These are phyloP conservation scores for Pachycephus smyrnensis DNA, from an alignment of 2,888 invertebrate genomes.

Conservation along the genomic window DNA sequence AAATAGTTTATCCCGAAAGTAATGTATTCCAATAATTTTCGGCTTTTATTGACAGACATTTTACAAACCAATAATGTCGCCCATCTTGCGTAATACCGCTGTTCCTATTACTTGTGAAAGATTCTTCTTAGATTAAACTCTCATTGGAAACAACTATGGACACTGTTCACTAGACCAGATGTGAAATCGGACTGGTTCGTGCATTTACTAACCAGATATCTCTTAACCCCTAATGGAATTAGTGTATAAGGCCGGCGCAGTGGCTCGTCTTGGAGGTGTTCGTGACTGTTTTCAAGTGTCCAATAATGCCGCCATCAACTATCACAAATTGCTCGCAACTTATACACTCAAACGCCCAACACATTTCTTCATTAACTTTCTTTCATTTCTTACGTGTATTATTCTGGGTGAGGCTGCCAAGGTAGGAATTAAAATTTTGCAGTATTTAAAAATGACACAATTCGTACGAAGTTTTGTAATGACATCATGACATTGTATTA, in stretches of 20 bases:
- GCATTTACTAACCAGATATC: slow-evolving; percentile 56
- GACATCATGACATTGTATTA: neutral
- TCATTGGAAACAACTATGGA: neutral
- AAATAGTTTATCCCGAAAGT: neutral
- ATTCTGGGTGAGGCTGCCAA: neutral
- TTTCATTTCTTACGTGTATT: neutral
- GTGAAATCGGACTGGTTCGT: slow-evolving; percentile 39
- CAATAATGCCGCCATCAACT: neutral
- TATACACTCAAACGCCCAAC: neutral
- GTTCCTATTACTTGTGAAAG: neutral
- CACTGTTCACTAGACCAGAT: slow-evolving; percentile 28
- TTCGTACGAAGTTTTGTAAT: neutral
- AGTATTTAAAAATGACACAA: neutral
- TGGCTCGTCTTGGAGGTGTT: slow-evolving; percentile 24
- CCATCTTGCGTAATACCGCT: slow-evolving; percentile 27
- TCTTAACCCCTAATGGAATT: slow-evolving; percentile 62
- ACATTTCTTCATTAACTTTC: neutral
- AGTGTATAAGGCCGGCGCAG: slow-evolving; percentile 55
- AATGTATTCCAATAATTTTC: neutral
- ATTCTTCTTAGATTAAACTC: neutral
- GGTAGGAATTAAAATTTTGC: neutral
- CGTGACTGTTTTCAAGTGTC: neutral
- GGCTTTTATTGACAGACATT: neutral
- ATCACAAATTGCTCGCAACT: neutral
- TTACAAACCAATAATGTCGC: slow-evolving; percentile 43